Base-by-base conservation (phyloP, 92 coral and sea anemone species). In the Heteractis magnifica region DNA sequence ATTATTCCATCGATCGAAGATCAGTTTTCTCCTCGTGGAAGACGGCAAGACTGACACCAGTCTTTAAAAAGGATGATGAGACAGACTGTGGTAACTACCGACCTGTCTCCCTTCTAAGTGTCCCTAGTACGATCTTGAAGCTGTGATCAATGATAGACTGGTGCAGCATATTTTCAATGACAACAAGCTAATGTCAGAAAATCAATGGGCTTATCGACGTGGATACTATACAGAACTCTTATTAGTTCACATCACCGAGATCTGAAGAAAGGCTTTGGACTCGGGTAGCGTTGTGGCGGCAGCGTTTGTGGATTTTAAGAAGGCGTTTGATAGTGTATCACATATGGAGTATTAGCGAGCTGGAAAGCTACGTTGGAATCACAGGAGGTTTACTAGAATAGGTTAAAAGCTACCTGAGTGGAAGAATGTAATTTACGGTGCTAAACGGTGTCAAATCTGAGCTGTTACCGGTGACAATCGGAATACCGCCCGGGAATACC, bases 201-300 rank as follows among this genome's bases (percentile, higher is more conserved):
- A 11, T 6, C 58, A 53, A 53, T 53, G 58, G 58, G 58, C 58
- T 15, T 71, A 77, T 58, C 80, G 85, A 51, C 51, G 77, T n/a
- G 89, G 87, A 11, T 23, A 82, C 65, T 86, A 88, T 2, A 90
- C 90, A 51, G 93, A 90, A 55, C 78, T 82, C 16, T 44, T 82
- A 21, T 73, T 81, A 48, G 20, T 89, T 4, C 79, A 77, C 11
- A 73, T 86, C 3, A 89, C 89, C 2, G 92, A 90, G 56, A 44
- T 59, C 34, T 90, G 92, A 90, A 86, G 88, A 72, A 82, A 68
- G 18, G 87, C 87, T 6, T 56, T 90, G 8, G 92, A 86, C 62
- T n/a, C 48, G 19, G 85, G 90, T 49, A 53, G 7, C 16, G 72
- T 58, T 51, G 88, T 88, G 51, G 91, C 79, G 10, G 85, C 70